Evolutionary conservation across 2,113 vertebrate species (phyloP), one percentile per base, ranked within the genome.

Genomic region (Brachyistius frenatus): DNA sequence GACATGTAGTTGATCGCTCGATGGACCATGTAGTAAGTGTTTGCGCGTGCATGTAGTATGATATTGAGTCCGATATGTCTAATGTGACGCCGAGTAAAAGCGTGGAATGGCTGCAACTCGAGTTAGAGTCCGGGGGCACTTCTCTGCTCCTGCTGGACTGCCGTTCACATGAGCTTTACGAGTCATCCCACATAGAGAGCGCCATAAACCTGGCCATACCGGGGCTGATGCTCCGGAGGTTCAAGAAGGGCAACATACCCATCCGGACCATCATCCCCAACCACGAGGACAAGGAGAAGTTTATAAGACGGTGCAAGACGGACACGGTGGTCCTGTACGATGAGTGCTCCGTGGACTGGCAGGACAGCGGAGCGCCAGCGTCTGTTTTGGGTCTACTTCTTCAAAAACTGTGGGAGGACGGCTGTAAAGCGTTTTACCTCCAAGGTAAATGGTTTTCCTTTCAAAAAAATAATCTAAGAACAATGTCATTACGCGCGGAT

Each of bases 311-410:
- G 36, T 99, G 97, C 80, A 95, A 94, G 78, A 97, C 96, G 10
- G 97, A 99, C 90, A 97, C 97, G 0, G 95, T 99, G n/a, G 93
- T 99, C 60, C 93, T 99, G 55, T 99, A 99, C 93, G 98, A 99
- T 52, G 97, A 99, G 91, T 94, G 93, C 89, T 96, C 96, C 81
- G 92, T 93, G 82, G 95, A 96, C 64, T 97, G 97, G 96, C 96
- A 96, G 86, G 96, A 97, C 90, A 96, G 96, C 66, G 95, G 96
- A 1, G 92, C 95, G n/a, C 95, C 96, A 3, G 95, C 96, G 54
- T 96, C 97, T 0, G 96, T 99, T 73, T 89, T 99, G 70, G 97
- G 95, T 57, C 88, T 99, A 44, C 95, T 99, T 32, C 97, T 99
- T 37, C 96, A 97, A 66, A 97, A 97, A 62, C 96, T 99, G 35